Evolutionary conservation across 2,888 invertebrate species (phyloP), one percentile per base, ranked within the genome.

Genomic region (Acrobasis consociella): DNA sequence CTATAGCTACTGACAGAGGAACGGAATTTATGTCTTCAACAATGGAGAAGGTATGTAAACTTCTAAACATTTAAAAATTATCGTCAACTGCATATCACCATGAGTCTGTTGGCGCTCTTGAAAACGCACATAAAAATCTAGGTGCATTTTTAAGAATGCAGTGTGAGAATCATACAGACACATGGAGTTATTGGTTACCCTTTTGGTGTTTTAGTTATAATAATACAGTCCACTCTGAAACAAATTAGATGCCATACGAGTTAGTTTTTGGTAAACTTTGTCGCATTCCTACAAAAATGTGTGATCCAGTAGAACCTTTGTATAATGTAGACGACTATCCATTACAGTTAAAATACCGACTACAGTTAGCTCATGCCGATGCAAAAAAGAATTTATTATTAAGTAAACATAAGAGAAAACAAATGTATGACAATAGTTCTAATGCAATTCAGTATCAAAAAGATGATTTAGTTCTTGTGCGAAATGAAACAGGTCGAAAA

Each of bases 231-330:
- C 69, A 73, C 53, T 52, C 63, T 37, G 22, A 72, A 67, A 22
- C 22, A 3, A 66, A 67, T 51, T 71, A 65, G 56, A 65, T 64
- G 5, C 71, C 69, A 5, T 67, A 55, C 22, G 70, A 72, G 15
- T 50, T 69, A n/a, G 68, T 70, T 0, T 70, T 67, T 49, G 70
- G 69, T n/a, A 72, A 68, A 55, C 17, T 13, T 10, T 70, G 69
- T 60, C 62, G 15, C 11, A 17, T 72, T 38, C 67, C 69, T 13
- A 61, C 58, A 55, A 68, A 67, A 22, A 53, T 71, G 39, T 31
- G 15, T 31, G 39, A 52, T 8, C 22, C 13, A 15, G n/a, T 70
- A 38, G 66, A 68, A 2, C 72, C 69, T 9, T 53, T 69, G 15
- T 70, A 72, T 55, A 69, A 65, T 52, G 38, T 15, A 49, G 60